Conservation (phyloP, 2,888 invertebrate genomes). For the Drosophila kuntzei region DNA sequence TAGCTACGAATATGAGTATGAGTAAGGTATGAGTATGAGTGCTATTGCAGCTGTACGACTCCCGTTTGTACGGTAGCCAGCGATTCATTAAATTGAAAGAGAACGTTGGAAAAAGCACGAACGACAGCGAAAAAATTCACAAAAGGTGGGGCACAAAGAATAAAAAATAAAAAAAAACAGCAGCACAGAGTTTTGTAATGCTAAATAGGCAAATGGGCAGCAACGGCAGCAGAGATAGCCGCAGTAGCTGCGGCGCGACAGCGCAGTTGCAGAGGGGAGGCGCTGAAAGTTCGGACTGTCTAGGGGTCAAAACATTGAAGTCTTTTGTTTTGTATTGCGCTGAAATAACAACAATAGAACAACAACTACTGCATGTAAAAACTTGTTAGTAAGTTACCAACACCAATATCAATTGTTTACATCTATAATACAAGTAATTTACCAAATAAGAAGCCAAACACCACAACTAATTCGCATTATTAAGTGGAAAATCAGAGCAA, state of each 20-base stretch:
- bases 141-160: constrained; percentile 53
- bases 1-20: constrained; percentile 36
- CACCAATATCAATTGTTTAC: constrained; percentile 52
- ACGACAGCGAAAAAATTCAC: constrained; percentile 68
- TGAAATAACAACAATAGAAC: constrained; percentile 15
- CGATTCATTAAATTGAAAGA: constrained; percentile 70
- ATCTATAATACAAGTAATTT: constrained; percentile 15
- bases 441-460: constrained; percentile 45
- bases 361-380: constrained; percentile 14
- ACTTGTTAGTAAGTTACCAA: constrained; percentile 47
- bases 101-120: constrained; percentile 77
- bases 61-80: constrained; percentile 48
- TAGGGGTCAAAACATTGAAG: constrained; percentile 60
- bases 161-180: constrained; percentile 42
- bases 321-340: constrained; percentile 70
- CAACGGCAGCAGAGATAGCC: not conserved
- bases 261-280: constrained; percentile 31
- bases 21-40: not conserved
- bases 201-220: constrained; percentile 65
- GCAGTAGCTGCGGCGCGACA: constrained; percentile 10
- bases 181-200: constrained; percentile 68
- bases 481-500: constrained; percentile 24
- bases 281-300: constrained; percentile 19
- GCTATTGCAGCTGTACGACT: constrained; percentile 40
- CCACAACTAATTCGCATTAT: constrained; percentile 42